Conservation (phyloP, 2,113 vertebrate species). For the Stomatorhinus ivindoensis region DNA sequence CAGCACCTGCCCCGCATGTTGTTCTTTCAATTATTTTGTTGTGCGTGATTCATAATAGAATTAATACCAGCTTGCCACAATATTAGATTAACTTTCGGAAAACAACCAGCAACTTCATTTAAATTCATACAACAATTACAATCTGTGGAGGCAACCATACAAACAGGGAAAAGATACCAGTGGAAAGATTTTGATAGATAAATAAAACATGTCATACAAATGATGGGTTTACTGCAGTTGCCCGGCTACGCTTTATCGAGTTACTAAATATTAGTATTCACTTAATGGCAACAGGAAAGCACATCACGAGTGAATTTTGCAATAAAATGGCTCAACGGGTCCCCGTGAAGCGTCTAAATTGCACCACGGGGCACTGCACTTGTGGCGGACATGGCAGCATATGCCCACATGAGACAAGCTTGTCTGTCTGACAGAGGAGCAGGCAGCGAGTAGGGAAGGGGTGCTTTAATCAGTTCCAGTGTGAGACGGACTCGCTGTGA, state of each 20-base stretch:
- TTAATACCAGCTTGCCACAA: constrained; percentile 39
- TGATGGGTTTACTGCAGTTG: constrained; percentile 72
- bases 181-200: constrained; percentile 58
- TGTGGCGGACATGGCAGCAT: constrained; percentile 48
- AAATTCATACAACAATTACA: constrained; percentile 69
- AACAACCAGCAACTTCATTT: constrained; percentile 60
- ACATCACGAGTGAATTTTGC: constrained; percentile 66
- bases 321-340: constrained; percentile 74
- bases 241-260: constrained; percentile 68
- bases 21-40: constrained; percentile 62
- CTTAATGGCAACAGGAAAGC: constrained; percentile 72
- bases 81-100: constrained; percentile 68
- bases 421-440: neutral
- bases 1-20: constrained; percentile 73
- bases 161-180: constrained; percentile 54
- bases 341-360: constrained; percentile 59
- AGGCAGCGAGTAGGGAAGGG: neutral
- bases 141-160: constrained; percentile 35
- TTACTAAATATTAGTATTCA: constrained; percentile 69
- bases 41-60: constrained; percentile 63
- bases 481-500: neutral
- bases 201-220: constrained; percentile 71
- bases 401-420: constrained; percentile 32
- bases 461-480: neutral
- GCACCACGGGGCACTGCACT: constrained; percentile 61